Conservation (phyloP, 2,797 vertebrate genomes). For the Acanthiza pusilla region DNA sequence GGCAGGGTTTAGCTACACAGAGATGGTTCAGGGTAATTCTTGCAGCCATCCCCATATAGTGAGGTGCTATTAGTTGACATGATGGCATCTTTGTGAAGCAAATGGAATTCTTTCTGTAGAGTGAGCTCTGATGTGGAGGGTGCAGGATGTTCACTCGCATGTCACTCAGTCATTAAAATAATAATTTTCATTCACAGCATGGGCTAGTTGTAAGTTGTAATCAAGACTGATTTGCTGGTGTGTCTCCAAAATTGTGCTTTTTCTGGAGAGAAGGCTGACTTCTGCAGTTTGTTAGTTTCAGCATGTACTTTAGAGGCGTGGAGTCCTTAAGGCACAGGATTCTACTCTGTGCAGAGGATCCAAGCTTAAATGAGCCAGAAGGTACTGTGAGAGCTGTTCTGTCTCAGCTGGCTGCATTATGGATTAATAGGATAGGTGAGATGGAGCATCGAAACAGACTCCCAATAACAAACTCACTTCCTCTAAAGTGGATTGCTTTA, state of each 20-base stretch:
- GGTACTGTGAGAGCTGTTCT: neutral
- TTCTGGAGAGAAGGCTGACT: neutral
- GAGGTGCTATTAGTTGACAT: neutral
- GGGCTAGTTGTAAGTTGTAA: neutral
- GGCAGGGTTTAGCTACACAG: neutral
- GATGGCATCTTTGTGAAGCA: neutral
- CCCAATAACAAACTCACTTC: neutral
- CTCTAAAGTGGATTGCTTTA: neutral
- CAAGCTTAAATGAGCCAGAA: neutral
- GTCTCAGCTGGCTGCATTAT: neutral
- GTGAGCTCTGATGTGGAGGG: neutral
- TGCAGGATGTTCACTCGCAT: neutral
- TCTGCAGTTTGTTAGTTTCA: neutral
- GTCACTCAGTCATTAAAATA: neutral
- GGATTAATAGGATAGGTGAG: neutral
- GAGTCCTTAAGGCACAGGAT: neutral
- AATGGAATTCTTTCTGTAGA: neutral
- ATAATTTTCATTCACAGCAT: neutral
- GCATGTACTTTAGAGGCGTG: neutral
- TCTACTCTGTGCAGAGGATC: neutral
- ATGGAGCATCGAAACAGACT: neutral
- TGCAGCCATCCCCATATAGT: neutral
- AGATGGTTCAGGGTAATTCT: neutral
- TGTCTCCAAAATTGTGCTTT: neutral
- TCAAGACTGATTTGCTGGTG: neutral